Base-by-base conservation (phyloP, 2,797 vertebrate species). In the Sparus aurata region DNA sequence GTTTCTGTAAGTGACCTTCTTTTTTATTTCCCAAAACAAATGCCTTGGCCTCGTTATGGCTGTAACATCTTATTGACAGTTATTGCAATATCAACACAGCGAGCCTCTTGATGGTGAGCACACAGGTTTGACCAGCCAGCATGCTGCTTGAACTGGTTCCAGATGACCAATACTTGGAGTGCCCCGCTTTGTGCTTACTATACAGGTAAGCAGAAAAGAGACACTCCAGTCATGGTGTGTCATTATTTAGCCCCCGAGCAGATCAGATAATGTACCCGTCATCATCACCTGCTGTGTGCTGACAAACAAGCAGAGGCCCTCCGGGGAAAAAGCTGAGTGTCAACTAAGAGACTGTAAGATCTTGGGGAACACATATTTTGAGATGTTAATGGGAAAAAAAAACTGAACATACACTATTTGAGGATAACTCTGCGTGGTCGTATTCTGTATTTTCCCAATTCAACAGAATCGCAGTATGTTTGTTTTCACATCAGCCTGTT, bases 191-290 rank as follows among this genome's bases (percentile, higher is more conserved):
- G 50, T 76, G 77, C 60, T 79, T 57, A 10, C 49, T 41, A 2
- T 16, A 7, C 9, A 52, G 47, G 20, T 22, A 66, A 34, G 7
- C 64, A 22, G 18, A n/a, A 52, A 47, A 50, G 17, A 1, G n/a
- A 64, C 47, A 23, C 49, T 13, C 8, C 65, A 17, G 12, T 12
- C 23, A 18, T 12, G 12, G n/a, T 57, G 57, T 41, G 23, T 69
- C 55, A 62, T 73, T 83, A 78, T 89, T 82, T 73, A 80, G 81
- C 77, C 75, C 67, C 66, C 12, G 2, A 82, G 79, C 72, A 54
- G 74, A 90, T 84, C 80, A 85, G 81, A 80, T 86, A 84, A 78
- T 73, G 61, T 52, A 11, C 34, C 69, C 54, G 76, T 60, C 67
- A 58, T 65, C 59, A 45, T 62, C 60, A 54, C 41, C 67, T 71